Conservation (phyloP, 1,140 invertebrate species). For the Drosophila biarmipes region DNA sequence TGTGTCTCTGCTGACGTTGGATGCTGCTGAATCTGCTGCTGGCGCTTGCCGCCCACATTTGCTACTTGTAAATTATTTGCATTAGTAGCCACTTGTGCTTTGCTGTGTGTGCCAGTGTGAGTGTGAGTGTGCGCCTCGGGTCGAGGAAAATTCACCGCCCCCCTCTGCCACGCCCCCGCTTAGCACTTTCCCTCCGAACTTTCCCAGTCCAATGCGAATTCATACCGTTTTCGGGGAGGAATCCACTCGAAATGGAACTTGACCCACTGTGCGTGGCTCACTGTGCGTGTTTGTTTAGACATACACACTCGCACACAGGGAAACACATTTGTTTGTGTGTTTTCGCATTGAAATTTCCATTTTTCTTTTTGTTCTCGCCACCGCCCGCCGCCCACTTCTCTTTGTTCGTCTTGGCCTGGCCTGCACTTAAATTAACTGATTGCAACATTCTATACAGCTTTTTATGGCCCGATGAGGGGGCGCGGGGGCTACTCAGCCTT, state of each 20-base stretch:
- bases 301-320: conserved; percentile 13
- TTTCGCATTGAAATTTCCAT: conserved; percentile 78
- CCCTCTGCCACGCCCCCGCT: background rate
- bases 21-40: conserved; percentile 51
- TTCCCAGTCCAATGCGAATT: conserved; percentile 20
- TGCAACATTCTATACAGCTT: conserved; percentile 81
- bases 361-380: conserved; percentile 46
- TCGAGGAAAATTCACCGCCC: conserved; percentile 38
- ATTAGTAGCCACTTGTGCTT: conserved; percentile 82
- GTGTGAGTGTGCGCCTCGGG: conserved; percentile 58
- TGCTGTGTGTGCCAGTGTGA: conserved; percentile 33
- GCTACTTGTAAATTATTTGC: conserved; percentile 83
- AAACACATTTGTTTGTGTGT: conserved; percentile 40
- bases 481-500: conserved; percentile 30
- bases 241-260: conserved; percentile 45
- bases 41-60: conserved; percentile 73
- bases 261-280: conserved; percentile 50
- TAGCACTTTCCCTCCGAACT: conserved; percentile 10
- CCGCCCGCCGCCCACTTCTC: conserved; percentile 19
- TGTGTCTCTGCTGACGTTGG: conserved; percentile 52
- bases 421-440: conserved; percentile 83
- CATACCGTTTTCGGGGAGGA: conserved; percentile 27
- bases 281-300: conserved; percentile 77
- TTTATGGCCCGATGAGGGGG: conserved; percentile 57
- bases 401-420: conserved; percentile 55